These are phyloP conservation scores for Sabellastarte sp. DNA, from an alignment of 2,888 invertebrate species.

Conservation along the genomic window DNA sequence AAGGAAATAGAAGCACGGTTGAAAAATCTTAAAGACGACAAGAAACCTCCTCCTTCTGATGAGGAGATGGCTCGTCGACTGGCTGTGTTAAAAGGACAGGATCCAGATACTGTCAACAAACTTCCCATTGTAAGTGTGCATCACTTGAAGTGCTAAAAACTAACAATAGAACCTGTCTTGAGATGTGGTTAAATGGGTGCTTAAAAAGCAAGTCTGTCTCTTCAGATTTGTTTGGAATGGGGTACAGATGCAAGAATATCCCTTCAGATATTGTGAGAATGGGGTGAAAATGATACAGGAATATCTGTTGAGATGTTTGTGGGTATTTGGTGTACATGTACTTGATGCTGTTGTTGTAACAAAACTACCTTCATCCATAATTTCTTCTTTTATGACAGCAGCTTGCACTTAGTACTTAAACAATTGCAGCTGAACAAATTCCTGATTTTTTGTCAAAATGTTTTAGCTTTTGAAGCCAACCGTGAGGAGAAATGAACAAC, in stretches of 20 bases:
- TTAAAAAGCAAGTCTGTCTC: too few species aligned
- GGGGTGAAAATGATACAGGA: too few species aligned
- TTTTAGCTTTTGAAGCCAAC: conserved; percentile 2
- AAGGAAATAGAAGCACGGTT: conserved; percentile 33
- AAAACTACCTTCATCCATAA: not conserved
- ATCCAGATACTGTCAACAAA: conserved; percentile 11
- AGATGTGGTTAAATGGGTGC: too few species aligned
- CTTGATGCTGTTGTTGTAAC: not conserved
- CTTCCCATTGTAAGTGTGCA: conserved; percentile 1
- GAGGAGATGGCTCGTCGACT: conserved; percentile 16
- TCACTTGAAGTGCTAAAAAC: not conserved
- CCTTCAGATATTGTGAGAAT: too few species aligned
- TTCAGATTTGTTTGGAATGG: too few species aligned
- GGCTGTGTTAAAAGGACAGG: conserved; percentile 15
- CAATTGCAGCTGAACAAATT: not conserved
- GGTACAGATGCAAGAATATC: too few species aligned
- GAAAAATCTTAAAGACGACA: conserved; percentile 36
- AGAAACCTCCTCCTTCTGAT: conserved; percentile 10
- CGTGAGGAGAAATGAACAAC: conserved; percentile 40
- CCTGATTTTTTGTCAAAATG: not conserved
- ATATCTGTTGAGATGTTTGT: not conserved
- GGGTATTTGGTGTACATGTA: not conserved
- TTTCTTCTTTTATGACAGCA: not conserved
- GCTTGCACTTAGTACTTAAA: too few species aligned
- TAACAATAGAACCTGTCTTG: too few species aligned